phyloP scores from a whole-genome alignment of 2,113 vertebrate species.

The Todiramphus chloris region DNA sequence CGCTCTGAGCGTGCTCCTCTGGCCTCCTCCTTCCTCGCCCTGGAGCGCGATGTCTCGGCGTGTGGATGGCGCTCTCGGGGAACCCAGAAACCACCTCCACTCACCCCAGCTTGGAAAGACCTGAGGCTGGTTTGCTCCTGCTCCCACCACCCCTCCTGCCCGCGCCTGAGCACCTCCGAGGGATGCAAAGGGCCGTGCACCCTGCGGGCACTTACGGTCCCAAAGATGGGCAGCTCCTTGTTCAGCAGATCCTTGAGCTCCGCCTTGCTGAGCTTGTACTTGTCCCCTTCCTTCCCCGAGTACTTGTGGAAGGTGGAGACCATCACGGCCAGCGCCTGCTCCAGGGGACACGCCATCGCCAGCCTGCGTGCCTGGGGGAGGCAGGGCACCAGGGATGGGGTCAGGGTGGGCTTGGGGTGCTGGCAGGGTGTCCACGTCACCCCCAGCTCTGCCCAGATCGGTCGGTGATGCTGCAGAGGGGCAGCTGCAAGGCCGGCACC shows the following conservation, averaged over 20 bases:
- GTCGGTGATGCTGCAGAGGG: fast-evolving
- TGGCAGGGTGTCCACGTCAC: fast-evolving
- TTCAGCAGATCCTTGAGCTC: constrained; percentile 81
- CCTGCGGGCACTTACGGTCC: constrained; percentile 60
- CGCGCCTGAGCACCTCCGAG: fast-evolving
- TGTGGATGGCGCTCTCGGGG: fast-evolving
- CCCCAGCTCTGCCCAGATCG: not conserved
- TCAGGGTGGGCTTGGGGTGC: not conserved
- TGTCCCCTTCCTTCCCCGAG: constrained; percentile 69
- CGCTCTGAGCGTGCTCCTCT: not conserved
- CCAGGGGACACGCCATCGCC: constrained; percentile 56
- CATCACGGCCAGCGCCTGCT: constrained; percentile 38
- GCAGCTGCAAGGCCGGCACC: fast-evolving
- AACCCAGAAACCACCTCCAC: not conserved
- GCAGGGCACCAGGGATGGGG: fast-evolving
- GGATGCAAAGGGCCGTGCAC: not conserved
- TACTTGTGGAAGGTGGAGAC: constrained; percentile 79
- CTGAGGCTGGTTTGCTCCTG: fast-evolving
- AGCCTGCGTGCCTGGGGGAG: not conserved
- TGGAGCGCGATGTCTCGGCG: fast-evolving
- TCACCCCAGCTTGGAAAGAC: fast-evolving
- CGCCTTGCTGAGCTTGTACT: constrained; percentile 74
- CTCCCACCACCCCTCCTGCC: not conserved
- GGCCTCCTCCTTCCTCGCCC: not conserved
- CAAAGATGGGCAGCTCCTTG: constrained; percentile 76